Evolutionary conservation across 2,113 vertebrate genomes (phyloP), one percentile per base, ranked within the genome.

Genomic region (Cettia cetti): DNA sequence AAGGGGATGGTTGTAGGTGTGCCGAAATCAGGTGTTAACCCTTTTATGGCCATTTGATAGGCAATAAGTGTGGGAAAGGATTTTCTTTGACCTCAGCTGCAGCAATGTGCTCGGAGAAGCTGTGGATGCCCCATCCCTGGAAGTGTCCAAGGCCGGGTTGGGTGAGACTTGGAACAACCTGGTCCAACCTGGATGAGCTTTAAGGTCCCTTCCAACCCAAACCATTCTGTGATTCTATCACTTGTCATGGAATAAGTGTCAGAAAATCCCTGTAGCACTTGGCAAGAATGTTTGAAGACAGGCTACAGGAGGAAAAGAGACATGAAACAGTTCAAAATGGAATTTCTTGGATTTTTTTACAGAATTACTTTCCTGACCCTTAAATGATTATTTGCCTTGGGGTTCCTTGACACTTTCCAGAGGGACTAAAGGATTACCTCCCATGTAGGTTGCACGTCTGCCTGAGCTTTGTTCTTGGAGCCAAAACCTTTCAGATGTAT

Each of bases 171-270:
- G 61, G 61, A 60, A 21, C 69, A 82, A 0, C 24, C 20, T 76
- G 70, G 30, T 1, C 0, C 7, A 8, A n/a, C 35, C 6, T 15
- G 17, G 40, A 6, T 47, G 45, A 82, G 2, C 9, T 47, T 49
- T 8, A 27, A 49, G 8, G 15, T 33, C 6, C 22, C 8, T 77
- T 83, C 54, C 21, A 16, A 27, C 53, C 26, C 42, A 42, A 27
- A 76, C 10, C 14, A 4, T 61, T 69, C 61, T 7, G 2, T 31
- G 15, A 30, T 75, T n/a, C 37, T 45, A 0, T 56, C 15, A 23
- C 5, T 1, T 7, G 5, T 20, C n/a, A 13, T 27, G 30, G 26
- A 60, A 35, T 10, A 30, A 63, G 24, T 3, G 8, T 42, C 21
- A 49, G 57, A 50, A 92, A 75, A 85, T 20, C 17, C n/a, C 52